Evolutionary conservation across 2,113 vertebrate genomes (phyloP), one percentile per base, ranked within the genome.

Genomic region (Tor tambroides): DNA sequence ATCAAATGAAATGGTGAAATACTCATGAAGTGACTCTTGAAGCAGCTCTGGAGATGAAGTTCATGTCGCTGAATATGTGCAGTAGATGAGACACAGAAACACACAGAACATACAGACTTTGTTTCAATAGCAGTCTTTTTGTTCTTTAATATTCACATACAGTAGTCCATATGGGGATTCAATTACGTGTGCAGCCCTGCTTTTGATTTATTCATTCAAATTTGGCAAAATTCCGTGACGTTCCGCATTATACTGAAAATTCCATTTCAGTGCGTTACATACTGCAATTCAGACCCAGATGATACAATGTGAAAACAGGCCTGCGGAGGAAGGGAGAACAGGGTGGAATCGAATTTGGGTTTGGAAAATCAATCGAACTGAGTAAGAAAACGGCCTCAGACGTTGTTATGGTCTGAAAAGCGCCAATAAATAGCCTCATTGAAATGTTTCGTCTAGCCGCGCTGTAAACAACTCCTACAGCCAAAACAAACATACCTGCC

Each of bases 401-500:
- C n/a, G 21, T 19, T 26, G 71, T 85, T 41, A n/a, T 69, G 78
- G 78, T 59, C 80, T 43, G 54, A 21, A 56, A 67, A 83, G 79
- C 11, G 4, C 61, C 86, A 83, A 83, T 51, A 86, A 89, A 83
- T 74, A 32, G 12, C 11, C 38, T 32, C 23, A 69, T 86, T 86
- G 28, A 46, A 61, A 80, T 82, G 61, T 79, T 87, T 75, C 21
- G 85, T 85, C 87, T 85, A 49, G 83, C 65, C 83, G 21, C 59
- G 11, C 83, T 61, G 80, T 80, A 90, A 89, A 89, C 84, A 74
- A 26, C 54, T 77, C 38, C 5, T 7, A 35, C 61, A 69, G 80
- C 88, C 83, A 87, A 90, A 85, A 69, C 80, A 89, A 89, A 86
- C 83, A 86, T 23, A 61, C 82, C 78, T 88, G 72, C 32, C 5